A percentile compares a stretch with the other conserved stretches of the same genome.
phyloP scores from a whole-genome alignment of 2,113 vertebrate genomes.

The Haplochromis vanheusdeni region DNA sequence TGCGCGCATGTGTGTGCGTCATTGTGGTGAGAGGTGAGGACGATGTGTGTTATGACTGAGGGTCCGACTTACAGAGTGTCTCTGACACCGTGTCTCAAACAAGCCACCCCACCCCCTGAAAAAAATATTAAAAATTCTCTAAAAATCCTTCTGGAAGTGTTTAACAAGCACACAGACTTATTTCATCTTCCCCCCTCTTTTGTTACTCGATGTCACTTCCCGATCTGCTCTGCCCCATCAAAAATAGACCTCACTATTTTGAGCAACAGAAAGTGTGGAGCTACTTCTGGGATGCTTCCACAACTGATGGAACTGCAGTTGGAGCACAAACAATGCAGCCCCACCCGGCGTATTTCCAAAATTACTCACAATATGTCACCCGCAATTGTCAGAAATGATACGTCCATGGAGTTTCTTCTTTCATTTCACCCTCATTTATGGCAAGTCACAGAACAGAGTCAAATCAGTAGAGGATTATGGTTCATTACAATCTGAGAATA shows the following conservation, averaged over 20 bases:
- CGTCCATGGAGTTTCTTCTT: neutral
- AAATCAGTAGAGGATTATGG: neutral
- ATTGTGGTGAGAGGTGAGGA: neutral
- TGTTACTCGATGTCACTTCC: neutral
- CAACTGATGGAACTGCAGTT: neutral
- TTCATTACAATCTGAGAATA: neutral
- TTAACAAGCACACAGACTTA: neutral
- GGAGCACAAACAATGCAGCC: neutral
- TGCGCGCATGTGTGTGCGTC: neutral
- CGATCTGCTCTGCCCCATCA: neutral
- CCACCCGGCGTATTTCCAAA: neutral
- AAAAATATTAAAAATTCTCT: neutral
- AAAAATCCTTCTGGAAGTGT: neutral
- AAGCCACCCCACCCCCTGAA: rapidly evolving
- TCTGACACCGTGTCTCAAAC: neutral
- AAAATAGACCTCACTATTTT: neutral
- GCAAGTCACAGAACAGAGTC: neutral
- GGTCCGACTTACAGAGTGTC: neutral
- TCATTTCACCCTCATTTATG: neutral
- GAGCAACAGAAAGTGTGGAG: neutral
- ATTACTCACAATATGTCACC: neutral
- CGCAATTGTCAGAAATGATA: neutral
- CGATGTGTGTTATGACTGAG: neutral
- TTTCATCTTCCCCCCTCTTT: neutral
- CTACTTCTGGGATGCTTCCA: neutral